Percentiles rank a stretch among this genome's conserved stretches.
Conservation (phyloP, 2,797 vertebrate genomes). For the Manis pentadactyla region DNA sequence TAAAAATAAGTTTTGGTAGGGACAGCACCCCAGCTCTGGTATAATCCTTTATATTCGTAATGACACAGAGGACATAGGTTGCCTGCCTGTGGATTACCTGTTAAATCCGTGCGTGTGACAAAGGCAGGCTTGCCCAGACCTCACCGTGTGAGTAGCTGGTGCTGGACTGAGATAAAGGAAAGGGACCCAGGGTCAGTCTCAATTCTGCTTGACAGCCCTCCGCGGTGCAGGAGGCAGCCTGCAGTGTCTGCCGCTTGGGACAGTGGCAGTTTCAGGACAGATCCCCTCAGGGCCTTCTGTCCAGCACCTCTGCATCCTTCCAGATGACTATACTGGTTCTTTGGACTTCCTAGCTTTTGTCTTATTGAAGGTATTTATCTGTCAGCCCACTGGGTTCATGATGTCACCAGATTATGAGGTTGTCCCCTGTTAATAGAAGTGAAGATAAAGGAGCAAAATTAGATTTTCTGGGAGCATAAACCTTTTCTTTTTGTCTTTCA, state of each 20-base stretch:
- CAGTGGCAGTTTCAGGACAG: not conserved
- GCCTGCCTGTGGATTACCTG: constrained; percentile 6
- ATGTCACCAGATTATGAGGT: constrained; percentile 68
- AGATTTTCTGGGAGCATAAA: constrained; percentile 36
- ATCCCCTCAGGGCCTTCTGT: not conserved
- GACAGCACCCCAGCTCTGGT: not conserved
- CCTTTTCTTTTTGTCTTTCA: not conserved
- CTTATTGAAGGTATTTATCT: constrained; percentile 72
- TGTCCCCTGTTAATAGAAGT: constrained; percentile 73
- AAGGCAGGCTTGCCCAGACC: constrained; percentile 47
- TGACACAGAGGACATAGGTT: not conserved
- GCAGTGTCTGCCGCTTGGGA: not conserved
- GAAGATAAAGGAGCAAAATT: constrained; percentile 64
- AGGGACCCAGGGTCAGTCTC: not conserved
- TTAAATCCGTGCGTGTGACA: constrained; percentile 15
- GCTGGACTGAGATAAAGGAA: constrained; percentile 26
- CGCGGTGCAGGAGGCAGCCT: not conserved
- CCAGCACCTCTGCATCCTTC: not conserved
- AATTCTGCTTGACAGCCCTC: not conserved
- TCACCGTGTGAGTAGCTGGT: not conserved
- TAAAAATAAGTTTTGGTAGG: not conserved
- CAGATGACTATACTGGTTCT: constrained; percentile 52
- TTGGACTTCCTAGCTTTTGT: constrained; percentile 45
- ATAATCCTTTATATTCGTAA: fast-evolving
- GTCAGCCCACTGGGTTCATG: constrained; percentile 60